These are phyloP conservation scores for Byasa hedistus DNA, from an alignment of 2,888 invertebrate species.

Conservation along the genomic window DNA sequence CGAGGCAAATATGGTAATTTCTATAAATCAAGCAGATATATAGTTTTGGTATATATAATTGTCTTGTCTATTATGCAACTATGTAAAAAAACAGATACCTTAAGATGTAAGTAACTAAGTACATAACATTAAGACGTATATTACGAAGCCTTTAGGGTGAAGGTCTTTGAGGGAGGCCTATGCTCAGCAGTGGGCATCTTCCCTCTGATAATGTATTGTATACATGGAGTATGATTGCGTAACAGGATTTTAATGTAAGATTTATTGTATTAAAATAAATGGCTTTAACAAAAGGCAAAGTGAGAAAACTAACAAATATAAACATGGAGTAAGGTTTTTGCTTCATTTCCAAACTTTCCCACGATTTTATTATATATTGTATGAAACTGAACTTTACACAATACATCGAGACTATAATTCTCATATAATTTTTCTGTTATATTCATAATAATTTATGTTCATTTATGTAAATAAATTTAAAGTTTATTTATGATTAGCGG, in stretches of 20 bases:
- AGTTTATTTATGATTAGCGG: neutral
- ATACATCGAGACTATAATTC: neutral
- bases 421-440: neutral
- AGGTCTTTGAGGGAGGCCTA: no score
- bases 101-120: conserved; percentile 28
- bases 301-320: conserved; percentile 13
- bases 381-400: neutral
- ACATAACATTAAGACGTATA: conserved; percentile 25
- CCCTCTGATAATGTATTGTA: no score
- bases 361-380: neutral
- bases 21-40: neutral
- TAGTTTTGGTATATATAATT: neutral
- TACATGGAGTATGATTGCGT: conserved; percentile 1
- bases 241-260: conserved; percentile 6
- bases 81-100: conserved; percentile 6
- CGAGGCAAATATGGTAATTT: neutral
- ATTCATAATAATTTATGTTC: conserved; percentile 1
- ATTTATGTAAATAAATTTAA: neutral
- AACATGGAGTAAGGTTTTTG: neutral
- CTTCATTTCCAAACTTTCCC: neutral
- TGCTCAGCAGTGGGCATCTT: no score
- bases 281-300: conserved; percentile 5
- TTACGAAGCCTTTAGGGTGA: neutral
- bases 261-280: conserved; percentile 6
- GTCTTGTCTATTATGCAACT: neutral